Evolutionary conservation across 2,888 invertebrate species (phyloP).

Genomic region (Tetranychus truncatus): DNA sequence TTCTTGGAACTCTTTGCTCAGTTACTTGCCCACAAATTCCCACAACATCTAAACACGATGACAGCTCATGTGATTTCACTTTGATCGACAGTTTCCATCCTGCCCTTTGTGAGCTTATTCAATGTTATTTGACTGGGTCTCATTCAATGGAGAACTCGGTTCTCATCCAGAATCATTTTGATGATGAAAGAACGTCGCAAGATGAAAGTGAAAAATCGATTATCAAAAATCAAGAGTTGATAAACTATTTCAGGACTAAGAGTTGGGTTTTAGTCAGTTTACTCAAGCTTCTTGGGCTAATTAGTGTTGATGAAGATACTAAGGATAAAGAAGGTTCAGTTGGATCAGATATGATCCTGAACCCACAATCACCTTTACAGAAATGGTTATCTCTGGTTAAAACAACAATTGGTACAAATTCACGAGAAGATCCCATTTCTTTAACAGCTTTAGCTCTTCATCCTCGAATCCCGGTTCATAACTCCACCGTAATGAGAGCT

Average conservation of each 20-base stretch:
- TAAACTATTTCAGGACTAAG: constrained; percentile 18
- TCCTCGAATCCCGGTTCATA: constrained; percentile 16
- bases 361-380: constrained; percentile 7
- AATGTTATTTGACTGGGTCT: constrained; percentile 18
- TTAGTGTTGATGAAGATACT: not conserved
- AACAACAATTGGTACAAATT: constrained; percentile 13
- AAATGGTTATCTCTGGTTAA: constrained; percentile 18
- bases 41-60: constrained; percentile 14
- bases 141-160: constrained; percentile 10
- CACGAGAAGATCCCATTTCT: constrained; percentile 2
- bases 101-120: constrained; percentile 18
- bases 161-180: constrained; percentile 18
- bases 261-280: constrained; percentile 20
- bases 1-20: constrained; percentile 20
- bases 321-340: not conserved
- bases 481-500: constrained; percentile 17
- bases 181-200: constrained; percentile 9
- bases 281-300: constrained; percentile 15
- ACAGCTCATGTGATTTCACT: constrained; percentile 11
- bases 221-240: constrained; percentile 15
- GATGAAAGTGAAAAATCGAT: not conserved
- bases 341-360: not conserved
- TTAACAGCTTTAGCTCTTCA: constrained; percentile 17
- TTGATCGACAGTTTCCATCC: constrained; percentile 19
- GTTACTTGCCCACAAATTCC: constrained; percentile 20